Evolutionary conservation across 37 sponge, comb jelly and placozoan genomes (phyloP).

Genomic region (Spongilla lacustris): DNA sequence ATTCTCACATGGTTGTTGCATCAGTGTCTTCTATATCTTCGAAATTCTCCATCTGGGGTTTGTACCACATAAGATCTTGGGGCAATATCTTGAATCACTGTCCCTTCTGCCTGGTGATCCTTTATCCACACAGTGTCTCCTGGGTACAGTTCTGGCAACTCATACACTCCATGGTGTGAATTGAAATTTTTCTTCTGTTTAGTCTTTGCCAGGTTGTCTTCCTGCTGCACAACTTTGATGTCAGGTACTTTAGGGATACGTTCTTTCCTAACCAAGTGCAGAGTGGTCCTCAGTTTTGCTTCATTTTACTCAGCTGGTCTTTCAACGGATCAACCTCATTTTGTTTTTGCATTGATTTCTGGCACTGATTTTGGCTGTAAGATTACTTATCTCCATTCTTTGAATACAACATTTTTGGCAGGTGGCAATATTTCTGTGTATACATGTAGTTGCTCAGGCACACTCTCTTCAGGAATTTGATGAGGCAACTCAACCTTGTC

Average conservation of each 20-base stretch:
- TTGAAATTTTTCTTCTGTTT: conserved; percentile 31
- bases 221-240: neutral
- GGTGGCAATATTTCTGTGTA: no score
- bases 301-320: no score
- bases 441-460: no score
- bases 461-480: no score
- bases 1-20: neutral
- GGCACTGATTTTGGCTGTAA: no score
- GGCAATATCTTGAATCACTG: conserved; percentile 23
- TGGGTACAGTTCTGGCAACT: conserved; percentile 9
- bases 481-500: no score
- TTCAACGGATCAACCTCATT: no score
- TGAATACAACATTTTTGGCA: no score
- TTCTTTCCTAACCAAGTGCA: no score
- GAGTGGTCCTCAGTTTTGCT: no score
- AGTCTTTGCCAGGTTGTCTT: conserved; percentile 22
- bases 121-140: conserved; percentile 56
- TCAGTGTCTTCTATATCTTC: conserved; percentile 20
- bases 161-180: conserved; percentile 10
- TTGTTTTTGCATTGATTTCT: no score
- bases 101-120: conserved; percentile 10
- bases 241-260: conserved; percentile 23
- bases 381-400: no score
- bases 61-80: conserved; percentile 25
- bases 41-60: neutral